Evolutionary conservation across 2,888 invertebrate genomes (phyloP).

Genomic region (Athripsodes cinereus): DNA sequence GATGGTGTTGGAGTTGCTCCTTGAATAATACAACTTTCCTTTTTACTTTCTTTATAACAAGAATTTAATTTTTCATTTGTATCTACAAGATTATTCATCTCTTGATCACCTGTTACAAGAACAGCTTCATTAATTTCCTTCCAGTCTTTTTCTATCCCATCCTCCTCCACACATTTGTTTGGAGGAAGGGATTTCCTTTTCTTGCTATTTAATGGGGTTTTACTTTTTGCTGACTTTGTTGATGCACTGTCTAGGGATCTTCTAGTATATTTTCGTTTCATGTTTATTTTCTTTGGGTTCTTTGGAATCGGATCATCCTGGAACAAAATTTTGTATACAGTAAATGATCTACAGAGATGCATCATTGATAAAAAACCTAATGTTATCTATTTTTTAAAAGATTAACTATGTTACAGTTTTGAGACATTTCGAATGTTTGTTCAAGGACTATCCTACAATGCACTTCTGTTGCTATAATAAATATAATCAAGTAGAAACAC

Average conservation of each 20-base stretch:
- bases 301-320: conserved; percentile 24
- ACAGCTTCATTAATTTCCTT: conserved; percentile 34
- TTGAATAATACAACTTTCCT: not conserved
- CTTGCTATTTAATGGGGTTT: not conserved
- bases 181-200: conserved; percentile 7
- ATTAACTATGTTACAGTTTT: no score
- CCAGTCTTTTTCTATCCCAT: conserved; percentile 40
- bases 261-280: conserved; percentile 18
- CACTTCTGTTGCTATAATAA: no score
- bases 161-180: not conserved
- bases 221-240: conserved; percentile 34
- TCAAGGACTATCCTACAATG: no score
- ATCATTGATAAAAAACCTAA: no score
- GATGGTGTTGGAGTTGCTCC: no score
- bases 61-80: not conserved
- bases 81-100: no score
- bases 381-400: no score
- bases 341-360: no score
- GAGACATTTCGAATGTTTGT: no score
- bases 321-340: not conserved
- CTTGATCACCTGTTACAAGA: no score
- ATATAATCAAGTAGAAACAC: no score
- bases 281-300: conserved; percentile 14
- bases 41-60: conserved; percentile 30
- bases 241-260: not conserved